Percentiles rank a stretch among this genome's conserved stretches.
Evolutionary conservation across 92 coral and sea anemone genomes (phyloP).

Genomic region (Isaurus tuberculatus): DNA sequence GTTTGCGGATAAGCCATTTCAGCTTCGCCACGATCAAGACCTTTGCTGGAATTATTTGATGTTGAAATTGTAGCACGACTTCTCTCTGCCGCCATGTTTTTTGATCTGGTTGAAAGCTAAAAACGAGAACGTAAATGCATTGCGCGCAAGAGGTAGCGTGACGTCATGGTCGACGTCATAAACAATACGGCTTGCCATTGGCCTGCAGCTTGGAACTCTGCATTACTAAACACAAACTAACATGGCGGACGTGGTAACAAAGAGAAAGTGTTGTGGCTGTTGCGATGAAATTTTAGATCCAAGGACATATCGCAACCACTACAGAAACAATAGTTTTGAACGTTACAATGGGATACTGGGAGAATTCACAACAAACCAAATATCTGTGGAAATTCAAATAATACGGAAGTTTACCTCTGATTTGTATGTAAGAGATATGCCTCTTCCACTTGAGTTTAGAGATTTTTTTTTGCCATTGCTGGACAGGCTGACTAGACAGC

Average conservation of each 20-base stretch:
- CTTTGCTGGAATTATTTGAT: no score
- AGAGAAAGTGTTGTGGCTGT: not conserved
- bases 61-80: no score
- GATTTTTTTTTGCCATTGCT: constrained; percentile 39
- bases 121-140: no score
- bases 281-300: not conserved
- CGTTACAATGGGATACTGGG: constrained; percentile 74
- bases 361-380: constrained; percentile 57
- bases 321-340: constrained; percentile 58
- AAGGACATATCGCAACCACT: not conserved
- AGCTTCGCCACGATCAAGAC: no score
- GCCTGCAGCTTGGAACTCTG: no score
- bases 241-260: not conserved
- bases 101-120: no score
- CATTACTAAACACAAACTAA: not conserved
- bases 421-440: constrained; percentile 31
- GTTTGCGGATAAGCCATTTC: no score
- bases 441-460: constrained; percentile 36
- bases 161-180: no score
- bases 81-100: no score
- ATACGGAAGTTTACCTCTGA: constrained; percentile 57
- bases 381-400: constrained; percentile 61
- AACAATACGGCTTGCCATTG: no score
- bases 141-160: no score
- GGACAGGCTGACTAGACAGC: constrained; percentile 23